Base-by-base conservation (phyloP, 2,113 vertebrate species). In the Eupsittula cactorum region DNA sequence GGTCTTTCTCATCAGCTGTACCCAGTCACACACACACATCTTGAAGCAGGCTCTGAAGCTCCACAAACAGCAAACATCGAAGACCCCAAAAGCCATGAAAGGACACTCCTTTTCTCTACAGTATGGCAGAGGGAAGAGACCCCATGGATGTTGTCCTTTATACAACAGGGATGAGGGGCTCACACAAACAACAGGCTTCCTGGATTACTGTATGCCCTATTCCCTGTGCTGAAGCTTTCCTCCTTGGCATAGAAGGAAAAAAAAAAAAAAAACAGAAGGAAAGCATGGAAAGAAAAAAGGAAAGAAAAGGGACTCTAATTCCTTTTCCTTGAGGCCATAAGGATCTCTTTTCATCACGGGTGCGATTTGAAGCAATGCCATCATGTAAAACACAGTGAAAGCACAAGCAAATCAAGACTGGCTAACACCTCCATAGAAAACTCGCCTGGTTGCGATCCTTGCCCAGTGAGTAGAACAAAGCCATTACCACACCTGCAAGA, bases 11-110 rank as follows among this genome's bases (percentile, higher is more conserved):
- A 37, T 17, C 14, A 12, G 52, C 25, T 16, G 6, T 9, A 35
- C 9, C 2, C 1, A 41, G 15, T 23, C 18, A 35, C 49, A 28
- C 28, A 27, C 24, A 0, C 7, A 1, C 5, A 10, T 29, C 35
- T 39, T 44, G 63, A 49, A 37, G 41, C 27, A 15, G n/a, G 28
- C 28, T 46, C 49, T 35, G 19, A 53, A 68, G 9, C 33, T 46
- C 46, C 39, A 37, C 8, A n/a, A 47, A 65, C 13, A 75, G 55
- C 46, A 50, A 77, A 60, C 7, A 15, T 39, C n/a, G 3, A 60
- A 77, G n/a, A 1, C 7, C 25, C 11, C 7, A 5, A 62, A 60
- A 81, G 27, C 31, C 27, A 11, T 50, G 23, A 21, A 63, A 46
- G 42, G 8, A 6, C 65, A 25, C 4, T 14, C 17, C 23, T 68